These are phyloP conservation scores for Drosophila ohnishii DNA, from an alignment of 1,140 invertebrate genomes.

Conservation along the genomic window DNA sequence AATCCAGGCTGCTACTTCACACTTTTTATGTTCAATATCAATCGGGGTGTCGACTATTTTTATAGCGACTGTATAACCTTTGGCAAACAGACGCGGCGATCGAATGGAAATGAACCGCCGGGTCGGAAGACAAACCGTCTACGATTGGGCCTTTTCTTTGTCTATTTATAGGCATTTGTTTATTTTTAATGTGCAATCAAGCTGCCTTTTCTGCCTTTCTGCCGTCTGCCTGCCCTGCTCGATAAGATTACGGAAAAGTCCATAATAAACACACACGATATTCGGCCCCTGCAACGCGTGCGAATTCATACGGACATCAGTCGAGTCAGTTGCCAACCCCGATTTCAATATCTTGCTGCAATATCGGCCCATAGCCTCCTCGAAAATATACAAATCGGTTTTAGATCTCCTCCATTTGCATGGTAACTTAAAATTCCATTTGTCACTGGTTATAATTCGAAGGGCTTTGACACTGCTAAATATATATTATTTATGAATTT, in stretches of 20 bases:
- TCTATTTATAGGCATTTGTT: constrained; percentile 70
- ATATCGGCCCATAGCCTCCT: constrained; percentile 9
- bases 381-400: constrained; percentile 52
- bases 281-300: constrained; percentile 9
- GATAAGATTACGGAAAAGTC: constrained; percentile 67
- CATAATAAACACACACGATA: constrained; percentile 42
- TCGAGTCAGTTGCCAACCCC: constrained; percentile 17
- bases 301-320: constrained; percentile 39
- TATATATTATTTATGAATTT: constrained; percentile 63
- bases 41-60: constrained; percentile 12
- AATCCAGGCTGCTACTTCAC: constrained; percentile 14
- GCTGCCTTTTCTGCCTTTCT: constrained; percentile 17
- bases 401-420: constrained; percentile 73
- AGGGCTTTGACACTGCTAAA: constrained; percentile 27
- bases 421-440: constrained; percentile 71
- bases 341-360: constrained; percentile 35
- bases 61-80: constrained; percentile 25
- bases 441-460: constrained; percentile 41
- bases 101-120: constrained; percentile 27
- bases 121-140: constrained; percentile 45
- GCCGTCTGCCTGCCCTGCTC: constrained; percentile 31
- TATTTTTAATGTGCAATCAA: constrained; percentile 75
- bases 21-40: constrained; percentile 34
- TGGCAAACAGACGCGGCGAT: constrained; percentile 5
- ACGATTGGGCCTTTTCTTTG: constrained; percentile 14